These are phyloP conservation scores for Halichoeres trimaculatus DNA, from an alignment of 2,113 vertebrate species.

Conservation along the genomic window DNA sequence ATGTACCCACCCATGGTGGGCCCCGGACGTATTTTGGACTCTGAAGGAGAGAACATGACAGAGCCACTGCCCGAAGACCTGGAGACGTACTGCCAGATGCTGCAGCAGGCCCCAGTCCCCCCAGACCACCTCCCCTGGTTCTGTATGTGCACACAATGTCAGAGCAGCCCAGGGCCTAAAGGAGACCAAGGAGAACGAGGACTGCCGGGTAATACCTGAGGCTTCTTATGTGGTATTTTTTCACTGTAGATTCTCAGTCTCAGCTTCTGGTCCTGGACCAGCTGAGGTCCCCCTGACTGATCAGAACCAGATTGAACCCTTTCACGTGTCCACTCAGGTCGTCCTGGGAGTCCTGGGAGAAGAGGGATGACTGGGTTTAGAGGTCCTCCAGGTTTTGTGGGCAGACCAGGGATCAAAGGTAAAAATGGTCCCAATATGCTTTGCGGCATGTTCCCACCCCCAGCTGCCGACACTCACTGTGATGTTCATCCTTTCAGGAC, in stretches of 20 bases:
- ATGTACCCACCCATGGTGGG: background rate
- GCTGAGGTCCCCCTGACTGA: no score
- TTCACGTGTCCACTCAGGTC: constrained; percentile 52
- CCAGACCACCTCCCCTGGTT: constrained; percentile 71
- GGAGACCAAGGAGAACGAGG: constrained; percentile 72
- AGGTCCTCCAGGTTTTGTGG: constrained; percentile 72
- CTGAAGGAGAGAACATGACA: background rate
- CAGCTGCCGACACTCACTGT: background rate
- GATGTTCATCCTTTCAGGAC: constrained; percentile 56
- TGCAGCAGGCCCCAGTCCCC: constrained; percentile 42
- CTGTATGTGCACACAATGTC: constrained; percentile 75
- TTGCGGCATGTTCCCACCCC: background rate
- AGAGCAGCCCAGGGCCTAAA: constrained; percentile 63
- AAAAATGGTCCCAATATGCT: background rate
- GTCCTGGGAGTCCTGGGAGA: constrained; percentile 65
- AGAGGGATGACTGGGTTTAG: constrained; percentile 65
- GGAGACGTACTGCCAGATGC: constrained; percentile 61
- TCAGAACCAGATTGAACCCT: no score
- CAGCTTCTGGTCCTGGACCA: no score
- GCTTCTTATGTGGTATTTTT: no score
- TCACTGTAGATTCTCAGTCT: no score
- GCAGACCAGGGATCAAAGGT: constrained; percentile 79
- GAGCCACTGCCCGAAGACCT: background rate
- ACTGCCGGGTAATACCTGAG: constrained; percentile 63
- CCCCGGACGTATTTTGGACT: background rate